A percentile compares a stretch with the other conserved stretches of the same genome.
Conservation (phyloP, 2,113 vertebrate species). For the Illadopsis cleaveri region DNA sequence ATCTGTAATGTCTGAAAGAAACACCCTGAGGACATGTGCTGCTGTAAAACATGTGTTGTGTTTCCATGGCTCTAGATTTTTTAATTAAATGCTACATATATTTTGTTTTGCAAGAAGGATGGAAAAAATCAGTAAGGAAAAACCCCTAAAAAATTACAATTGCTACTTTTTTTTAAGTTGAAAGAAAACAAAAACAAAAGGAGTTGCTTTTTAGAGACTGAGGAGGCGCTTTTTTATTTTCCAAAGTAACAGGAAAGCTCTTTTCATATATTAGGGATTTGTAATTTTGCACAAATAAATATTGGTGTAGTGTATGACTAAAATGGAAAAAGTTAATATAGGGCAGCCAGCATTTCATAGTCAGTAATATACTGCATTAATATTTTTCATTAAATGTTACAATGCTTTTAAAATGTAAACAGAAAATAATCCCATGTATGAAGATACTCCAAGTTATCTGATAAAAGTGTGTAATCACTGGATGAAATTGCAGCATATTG, state of each 20-base stretch:
- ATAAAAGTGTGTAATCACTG: not conserved
- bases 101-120: not conserved
- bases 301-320: not conserved
- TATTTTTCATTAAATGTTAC: not conserved
- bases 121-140: constrained; percentile 27
- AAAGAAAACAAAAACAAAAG: constrained; percentile 43
- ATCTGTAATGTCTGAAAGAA: constrained; percentile 26
- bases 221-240: not conserved
- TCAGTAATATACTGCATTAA: not conserved
- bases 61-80: constrained; percentile 35
- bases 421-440: not conserved
- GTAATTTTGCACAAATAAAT: constrained; percentile 44
- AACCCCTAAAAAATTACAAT: constrained; percentile 39
- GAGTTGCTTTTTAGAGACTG: constrained; percentile 14
- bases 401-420: not conserved
- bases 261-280: constrained; percentile 54
- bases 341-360: not conserved
- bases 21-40: constrained; percentile 7
- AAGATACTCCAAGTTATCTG: not conserved
- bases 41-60: constrained; percentile 31
- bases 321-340: constrained; percentile 27
- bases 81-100: constrained; percentile 50
- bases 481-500: not conserved
- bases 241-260: not conserved
- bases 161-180: not conserved